Conservation (phyloP, 2,797 vertebrate genomes). For the Podargus strigoides region DNA sequence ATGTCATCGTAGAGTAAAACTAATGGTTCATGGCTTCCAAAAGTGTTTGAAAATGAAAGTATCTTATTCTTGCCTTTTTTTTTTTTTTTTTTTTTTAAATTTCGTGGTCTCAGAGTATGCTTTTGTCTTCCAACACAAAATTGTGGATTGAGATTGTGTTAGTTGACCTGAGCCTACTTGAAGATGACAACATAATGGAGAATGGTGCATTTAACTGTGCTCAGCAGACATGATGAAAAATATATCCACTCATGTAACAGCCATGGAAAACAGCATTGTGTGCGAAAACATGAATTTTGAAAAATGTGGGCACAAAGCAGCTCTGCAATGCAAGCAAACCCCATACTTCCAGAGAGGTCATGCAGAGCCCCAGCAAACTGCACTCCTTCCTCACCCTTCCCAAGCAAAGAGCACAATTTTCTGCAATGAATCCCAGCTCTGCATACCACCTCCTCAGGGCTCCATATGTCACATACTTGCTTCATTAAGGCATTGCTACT, state of each 20-base stretch:
- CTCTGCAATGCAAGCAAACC: background rate
- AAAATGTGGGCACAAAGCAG: background rate
- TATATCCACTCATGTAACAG: background rate
- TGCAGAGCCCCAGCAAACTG: background rate
- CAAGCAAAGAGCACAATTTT: background rate
- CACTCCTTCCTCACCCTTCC: background rate
- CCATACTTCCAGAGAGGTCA: background rate
- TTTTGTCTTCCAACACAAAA: background rate
- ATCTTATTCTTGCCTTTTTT: background rate
- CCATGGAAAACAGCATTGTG: background rate
- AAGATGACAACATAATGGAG: background rate
- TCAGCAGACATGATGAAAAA: background rate
- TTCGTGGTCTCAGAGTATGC: background rate
- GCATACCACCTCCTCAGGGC: background rate
- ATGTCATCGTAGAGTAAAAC: background rate
- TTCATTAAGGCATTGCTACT: background rate
- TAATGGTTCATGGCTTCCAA: background rate
- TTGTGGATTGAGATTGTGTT: background rate
- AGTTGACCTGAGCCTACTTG: background rate
- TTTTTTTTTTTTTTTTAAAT: background rate
- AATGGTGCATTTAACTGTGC: background rate
- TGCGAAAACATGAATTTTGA: background rate
- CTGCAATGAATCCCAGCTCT: background rate
- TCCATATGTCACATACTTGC: background rate
- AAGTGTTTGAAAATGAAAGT: background rate